Percentiles rank a stretch among this genome's conserved stretches.
These are phyloP conservation scores for Micropterix aruncella DNA, from an alignment of 2,888 invertebrate genomes.

Conservation along the genomic window DNA sequence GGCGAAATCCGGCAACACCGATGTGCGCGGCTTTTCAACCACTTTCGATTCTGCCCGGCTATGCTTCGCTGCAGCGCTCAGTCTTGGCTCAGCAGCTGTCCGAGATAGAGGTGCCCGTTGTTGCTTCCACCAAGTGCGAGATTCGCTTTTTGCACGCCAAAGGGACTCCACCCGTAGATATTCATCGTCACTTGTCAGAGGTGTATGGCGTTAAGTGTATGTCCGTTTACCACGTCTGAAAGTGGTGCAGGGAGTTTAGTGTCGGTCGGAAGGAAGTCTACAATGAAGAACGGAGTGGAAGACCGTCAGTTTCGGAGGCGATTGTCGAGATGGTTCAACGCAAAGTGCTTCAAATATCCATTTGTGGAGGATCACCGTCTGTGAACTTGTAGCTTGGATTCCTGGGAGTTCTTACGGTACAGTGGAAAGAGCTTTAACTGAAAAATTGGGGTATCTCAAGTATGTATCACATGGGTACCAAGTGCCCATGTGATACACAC, in stretches of 20 bases:
- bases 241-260: too few relatives aligned
- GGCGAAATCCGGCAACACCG: background rate
- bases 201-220: background rate
- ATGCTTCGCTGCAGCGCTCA: too few relatives aligned
- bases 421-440: background rate
- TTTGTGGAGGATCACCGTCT: conserved; percentile 1
- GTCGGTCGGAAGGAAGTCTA: too few relatives aligned
- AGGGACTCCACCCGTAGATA: too few relatives aligned
- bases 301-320: too few relatives aligned
- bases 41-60: background rate
- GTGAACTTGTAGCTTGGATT: background rate
- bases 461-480: too few relatives aligned
- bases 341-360: background rate
- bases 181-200: too few relatives aligned
- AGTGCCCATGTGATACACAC: too few relatives aligned
- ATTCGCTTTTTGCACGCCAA: too few relatives aligned
- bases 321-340: too few relatives aligned
- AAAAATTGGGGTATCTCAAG: background rate
- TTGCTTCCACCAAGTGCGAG: background rate
- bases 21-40: background rate
- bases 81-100: background rate
- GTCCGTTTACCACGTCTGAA: background rate
- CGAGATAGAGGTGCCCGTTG: background rate
- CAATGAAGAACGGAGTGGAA: too few relatives aligned
- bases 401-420: conserved; percentile 1